Percentiles rank a stretch among this genome's conserved stretches.
These are phyloP conservation scores for Drosophila nigromelanica DNA, from an alignment of 1,140 invertebrate genomes.

Conservation along the genomic window DNA sequence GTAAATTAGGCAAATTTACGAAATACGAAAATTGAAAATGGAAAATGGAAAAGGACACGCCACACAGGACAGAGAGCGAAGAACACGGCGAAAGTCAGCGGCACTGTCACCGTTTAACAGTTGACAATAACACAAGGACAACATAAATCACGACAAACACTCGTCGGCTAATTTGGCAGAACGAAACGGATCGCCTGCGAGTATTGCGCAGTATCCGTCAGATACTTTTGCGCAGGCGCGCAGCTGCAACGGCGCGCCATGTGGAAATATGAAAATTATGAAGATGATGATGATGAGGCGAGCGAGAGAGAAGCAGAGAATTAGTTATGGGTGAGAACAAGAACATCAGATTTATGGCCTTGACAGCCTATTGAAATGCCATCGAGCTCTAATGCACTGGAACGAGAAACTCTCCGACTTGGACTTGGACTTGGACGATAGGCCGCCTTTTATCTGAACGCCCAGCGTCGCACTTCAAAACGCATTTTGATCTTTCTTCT, in stretches of 20 bases:
- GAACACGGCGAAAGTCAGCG: constrained; percentile 12
- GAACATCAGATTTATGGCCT: constrained; percentile 67
- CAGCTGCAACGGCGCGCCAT: constrained; percentile 44
- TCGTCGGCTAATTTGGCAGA: constrained; percentile 68
- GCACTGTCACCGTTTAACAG: constrained; percentile 29
- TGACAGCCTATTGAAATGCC: constrained; percentile 63
- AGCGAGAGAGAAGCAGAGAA: not conserved
- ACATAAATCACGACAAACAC: constrained; percentile 65
- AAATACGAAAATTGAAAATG: constrained; percentile 30
- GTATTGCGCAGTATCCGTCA: constrained; percentile 52
- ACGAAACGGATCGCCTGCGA: constrained; percentile 57
- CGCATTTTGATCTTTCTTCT: constrained; percentile 41
- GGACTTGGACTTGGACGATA: constrained; percentile 22
- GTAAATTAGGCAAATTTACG: constrained; percentile 72
- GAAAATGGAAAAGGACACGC: constrained; percentile 46
- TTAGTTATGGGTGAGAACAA: not conserved
- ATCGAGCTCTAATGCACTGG: constrained; percentile 68
- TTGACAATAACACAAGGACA: constrained; percentile 35
- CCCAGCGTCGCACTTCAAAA: constrained; percentile 27
- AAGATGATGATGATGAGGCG: constrained; percentile 41
- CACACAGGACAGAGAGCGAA: not conserved
- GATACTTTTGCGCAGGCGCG: constrained; percentile 73
- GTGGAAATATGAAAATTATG: constrained; percentile 71
- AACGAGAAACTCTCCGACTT: constrained; percentile 45
- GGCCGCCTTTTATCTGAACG: constrained; percentile 54